These are phyloP conservation scores for Eueides isabella DNA, from an alignment of 1,140 invertebrate species.

Conservation along the genomic window DNA sequence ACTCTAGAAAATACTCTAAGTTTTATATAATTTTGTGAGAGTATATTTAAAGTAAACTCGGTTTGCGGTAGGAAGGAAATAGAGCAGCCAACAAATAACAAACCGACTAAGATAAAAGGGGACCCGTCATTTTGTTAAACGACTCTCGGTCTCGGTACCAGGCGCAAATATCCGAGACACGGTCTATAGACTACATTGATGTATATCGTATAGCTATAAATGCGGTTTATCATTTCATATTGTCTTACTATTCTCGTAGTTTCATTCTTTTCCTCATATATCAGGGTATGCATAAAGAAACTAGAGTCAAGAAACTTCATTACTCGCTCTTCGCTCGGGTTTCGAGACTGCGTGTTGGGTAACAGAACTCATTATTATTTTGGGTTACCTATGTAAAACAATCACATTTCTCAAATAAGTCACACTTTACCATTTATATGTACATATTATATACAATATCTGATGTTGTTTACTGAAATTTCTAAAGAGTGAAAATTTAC, in stretches of 20 bases:
- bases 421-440: too few relatives aligned
- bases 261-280: too few relatives aligned
- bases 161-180: constrained; percentile 34
- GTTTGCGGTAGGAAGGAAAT: constrained; percentile 69
- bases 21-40: constrained; percentile 62
- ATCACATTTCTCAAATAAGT: too few relatives aligned
- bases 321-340: background rate
- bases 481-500: constrained; percentile 2
- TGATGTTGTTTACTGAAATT: background rate
- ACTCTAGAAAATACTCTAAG: constrained; percentile 43
- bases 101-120: constrained; percentile 51
- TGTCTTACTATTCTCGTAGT: constrained; percentile 7
- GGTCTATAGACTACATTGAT: constrained; percentile 24
- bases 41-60: constrained; percentile 69
- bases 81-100: constrained; percentile 66
- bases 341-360: background rate
- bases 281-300: constrained; percentile 22
- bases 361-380: too few relatives aligned
- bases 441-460: too few relatives aligned
- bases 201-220: constrained; percentile 29
- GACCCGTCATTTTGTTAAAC: constrained; percentile 53
- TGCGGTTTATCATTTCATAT: constrained; percentile 28
- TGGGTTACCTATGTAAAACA: too few relatives aligned
- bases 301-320: constrained; percentile 15
- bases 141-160: constrained; percentile 36